Evolutionary conservation across 1,140 invertebrate species (phyloP), one percentile per base, ranked within the genome.

Genomic region (Drosophila equinoxialis): DNA sequence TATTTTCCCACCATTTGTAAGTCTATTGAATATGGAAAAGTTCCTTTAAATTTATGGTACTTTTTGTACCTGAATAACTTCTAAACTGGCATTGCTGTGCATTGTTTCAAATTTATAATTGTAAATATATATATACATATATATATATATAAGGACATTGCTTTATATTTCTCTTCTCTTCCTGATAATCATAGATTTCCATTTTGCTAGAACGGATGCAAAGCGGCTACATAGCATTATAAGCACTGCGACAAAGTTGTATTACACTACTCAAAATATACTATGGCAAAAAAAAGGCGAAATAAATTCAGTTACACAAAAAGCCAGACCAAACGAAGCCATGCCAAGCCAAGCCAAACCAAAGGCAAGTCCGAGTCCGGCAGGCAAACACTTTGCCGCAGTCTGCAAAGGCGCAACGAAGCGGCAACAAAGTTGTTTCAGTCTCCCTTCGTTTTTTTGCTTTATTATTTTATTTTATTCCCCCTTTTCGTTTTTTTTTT

Each of bases 351-450:
- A 45, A 45, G 7, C 42, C 42, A 51, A 51, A 17, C 45, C 17
- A 51, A 51, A 20, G 17, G 17, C 45, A 20, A 51, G 45, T 51
- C 54, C 68, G 77, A 73, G 69, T 79, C 66, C 66, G 66, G 69
- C 75, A 71, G 76, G 57, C 57, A 59, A 59, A 59, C 71, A 73
- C 72, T 75, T 71, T 71, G 76, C 60, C 48, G 69, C 68, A 59
- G 57, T 59, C 57, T 20, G 68, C 66, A 73, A 76, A 66, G 67
- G 73, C 63, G 81, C 82, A 85, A 51, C 78, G 75, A 73, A 89
- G 83, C 84, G 83, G 84, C 77, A 86, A 86, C 79, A 79, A 86
- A 87, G 84, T 79, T 86, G 84, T 79, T 86, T 79, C 72, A 68
- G 67, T 74, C 69, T 77, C 72, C 60, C 57, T 33, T 62, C 30